These are phyloP conservation scores for Parauchenoglanis ngamensis DNA, from an alignment of 2,797 vertebrate genomes.

Conservation along the genomic window DNA sequence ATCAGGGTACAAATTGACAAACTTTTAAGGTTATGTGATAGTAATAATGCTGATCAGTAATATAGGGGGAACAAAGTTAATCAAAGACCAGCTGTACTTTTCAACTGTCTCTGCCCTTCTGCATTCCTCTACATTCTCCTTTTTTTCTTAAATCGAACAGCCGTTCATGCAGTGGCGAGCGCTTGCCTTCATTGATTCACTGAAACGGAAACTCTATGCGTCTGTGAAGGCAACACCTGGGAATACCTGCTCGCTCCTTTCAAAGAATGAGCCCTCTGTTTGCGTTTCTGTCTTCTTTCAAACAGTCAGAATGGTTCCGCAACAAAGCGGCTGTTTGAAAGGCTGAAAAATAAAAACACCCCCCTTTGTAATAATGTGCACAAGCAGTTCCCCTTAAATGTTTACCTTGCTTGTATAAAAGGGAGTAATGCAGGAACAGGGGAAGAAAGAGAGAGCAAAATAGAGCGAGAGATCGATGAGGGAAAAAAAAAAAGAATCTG, in stretches of 20 bases:
- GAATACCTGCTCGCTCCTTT: slow-evolving; percentile 57
- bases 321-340: slow-evolving; percentile 72
- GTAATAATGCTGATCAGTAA: not conserved
- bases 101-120: not conserved
- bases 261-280: slow-evolving; percentile 56
- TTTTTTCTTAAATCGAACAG: not conserved
- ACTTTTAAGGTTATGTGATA: not conserved
- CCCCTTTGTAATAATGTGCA: slow-evolving; percentile 58
- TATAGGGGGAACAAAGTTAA: not conserved
- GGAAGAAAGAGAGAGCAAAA: slow-evolving; percentile 26
- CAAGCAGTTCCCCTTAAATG: slow-evolving; percentile 70
- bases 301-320: slow-evolving; percentile 61
- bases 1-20: not conserved
- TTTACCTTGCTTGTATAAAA: slow-evolving; percentile 70
- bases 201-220: slow-evolving; percentile 42
- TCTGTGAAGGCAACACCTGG: slow-evolving; percentile 54
- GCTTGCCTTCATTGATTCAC: slow-evolving; percentile 41
- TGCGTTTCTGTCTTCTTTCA: slow-evolving; percentile 50
- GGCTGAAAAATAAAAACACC: slow-evolving; percentile 68
- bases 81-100: not conserved
- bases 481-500: slow-evolving; percentile 77
- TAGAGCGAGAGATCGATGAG: slow-evolving; percentile 65
- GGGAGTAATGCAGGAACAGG: slow-evolving; percentile 69
- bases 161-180: slow-evolving; percentile 35
- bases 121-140: not conserved